phyloP scores from a whole-genome alignment of 1,140 invertebrate species.

The Delia radicum region DNA sequence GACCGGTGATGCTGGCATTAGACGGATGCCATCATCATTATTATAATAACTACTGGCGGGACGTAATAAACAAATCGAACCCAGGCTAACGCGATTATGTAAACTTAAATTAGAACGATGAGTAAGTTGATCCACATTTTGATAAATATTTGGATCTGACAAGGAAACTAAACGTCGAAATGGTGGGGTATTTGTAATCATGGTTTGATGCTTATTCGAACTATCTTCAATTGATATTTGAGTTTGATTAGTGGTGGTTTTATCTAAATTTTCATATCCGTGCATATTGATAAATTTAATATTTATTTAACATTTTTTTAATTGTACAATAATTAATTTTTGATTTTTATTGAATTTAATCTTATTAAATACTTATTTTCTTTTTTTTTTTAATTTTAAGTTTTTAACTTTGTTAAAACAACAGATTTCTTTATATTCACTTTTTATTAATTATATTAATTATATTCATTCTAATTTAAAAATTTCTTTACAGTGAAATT shows the following conservation, averaged over 20 bases:
- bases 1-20: not conserved
- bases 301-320: not conserved
- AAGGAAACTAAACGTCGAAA: not conserved
- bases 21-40: not conserved
- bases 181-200: conserved; percentile 49
- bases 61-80: conserved; percentile 20
- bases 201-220: not conserved
- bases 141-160: conserved; percentile 8
- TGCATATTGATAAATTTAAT: not conserved
- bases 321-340: not conserved
- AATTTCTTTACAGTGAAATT: not conserved
- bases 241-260: not conserved
- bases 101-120: conserved; percentile 7
- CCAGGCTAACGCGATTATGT: conserved; percentile 18
- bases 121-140: conserved; percentile 33
- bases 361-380: not conserved
- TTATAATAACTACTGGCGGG: not conserved
- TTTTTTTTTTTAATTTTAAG: not conserved
- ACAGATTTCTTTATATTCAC: not conserved
- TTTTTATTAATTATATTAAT: not conserved
- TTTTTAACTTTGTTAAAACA: not conserved
- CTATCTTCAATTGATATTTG: not conserved
- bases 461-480: no score
- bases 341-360: not conserved
- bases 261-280: not conserved